Base-by-base conservation (phyloP, 2,797 vertebrate species). In the Girardinus metallicus region DNA sequence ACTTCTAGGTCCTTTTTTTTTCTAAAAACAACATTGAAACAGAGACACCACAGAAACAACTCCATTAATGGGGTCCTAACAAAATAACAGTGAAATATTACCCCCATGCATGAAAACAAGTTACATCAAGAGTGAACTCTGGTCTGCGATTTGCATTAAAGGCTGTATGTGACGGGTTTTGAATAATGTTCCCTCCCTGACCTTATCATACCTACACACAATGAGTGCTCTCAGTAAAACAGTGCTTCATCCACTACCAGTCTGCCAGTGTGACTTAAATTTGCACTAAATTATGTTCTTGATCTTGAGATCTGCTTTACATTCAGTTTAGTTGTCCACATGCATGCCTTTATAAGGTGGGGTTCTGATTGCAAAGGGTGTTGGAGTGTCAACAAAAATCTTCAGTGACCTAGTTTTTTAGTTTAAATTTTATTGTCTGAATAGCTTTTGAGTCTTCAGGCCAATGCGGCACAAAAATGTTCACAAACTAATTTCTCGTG, bases 141-240 rank as follows among this genome's bases (percentile, higher is more conserved):
- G 34, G 72, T 74, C 85, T 85, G 86, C 75, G 78, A 82, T 87
- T 85, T 90, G 46, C 84, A 75, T 91, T 70, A 82, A 2, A 41
- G 84, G 66, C 51, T 77, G 29, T 29, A 72, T 55, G 75, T 80
- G 85, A 88, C 77, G 60, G 39, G 26, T 49, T 75, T 55, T 83
- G 73, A 89, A 55, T 86, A 75, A 88, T 81, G 83, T 80, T 75
- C 9, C 73, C 39, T 76, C 39, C 34, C 39, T 66, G 78, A 75
- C 49, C 64, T 41, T 47, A 21, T 41, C 46, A 8, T 31, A 43
- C 66, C 83, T 64, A 60, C 66, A 55, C 75, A 49, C 73, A 64
- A 44, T 16, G 18, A 8, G 29, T 46, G 68, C 41, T 31, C 76
- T 21, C 31, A 55, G 55, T 70, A 39, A 47, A 64, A 73, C 83